Evolutionary conservation across 53 echinoderm and acorn worm species (phyloP).

Genomic region (Luidia sarsii): DNA sequence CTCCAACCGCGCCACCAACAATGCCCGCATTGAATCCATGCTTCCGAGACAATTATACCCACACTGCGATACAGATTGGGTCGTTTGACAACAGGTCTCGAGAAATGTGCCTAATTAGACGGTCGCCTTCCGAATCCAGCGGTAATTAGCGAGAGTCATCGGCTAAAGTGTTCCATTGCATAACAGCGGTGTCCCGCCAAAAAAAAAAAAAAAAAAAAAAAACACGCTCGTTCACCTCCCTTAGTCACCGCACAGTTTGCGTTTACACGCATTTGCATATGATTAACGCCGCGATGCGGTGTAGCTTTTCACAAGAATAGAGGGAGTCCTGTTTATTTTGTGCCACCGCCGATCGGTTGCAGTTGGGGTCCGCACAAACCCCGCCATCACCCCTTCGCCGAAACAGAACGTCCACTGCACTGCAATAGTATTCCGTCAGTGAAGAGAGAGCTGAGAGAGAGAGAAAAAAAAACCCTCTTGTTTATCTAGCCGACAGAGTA

Average conservation of each 20-base stretch:
- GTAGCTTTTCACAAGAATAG: neutral
- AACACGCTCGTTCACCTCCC: too few species aligned
- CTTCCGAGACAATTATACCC: too few species aligned
- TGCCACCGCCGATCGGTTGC: too few species aligned
- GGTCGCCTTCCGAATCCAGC: too few species aligned
- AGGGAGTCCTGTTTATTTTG: slow-evolving; percentile 14
- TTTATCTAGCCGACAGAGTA: slow-evolving; percentile 37
- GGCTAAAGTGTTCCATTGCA: neutral
- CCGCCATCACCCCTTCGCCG: slow-evolving; percentile 43
- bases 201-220: too few species aligned
- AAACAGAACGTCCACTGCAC: slow-evolving; percentile 30
- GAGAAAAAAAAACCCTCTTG: slow-evolving; percentile 30
- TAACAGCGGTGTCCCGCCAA: neutral
- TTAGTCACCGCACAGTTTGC: too few species aligned
- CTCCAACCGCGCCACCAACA: too few species aligned
- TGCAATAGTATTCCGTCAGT: too few species aligned
- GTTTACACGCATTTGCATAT: slow-evolving; percentile 17
- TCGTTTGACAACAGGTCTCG: too few species aligned
- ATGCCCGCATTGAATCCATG: too few species aligned
- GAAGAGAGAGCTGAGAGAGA: neutral
- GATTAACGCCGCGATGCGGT: slow-evolving; percentile 32
- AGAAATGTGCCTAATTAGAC: too few species aligned
- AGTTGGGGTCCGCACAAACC: neutral
- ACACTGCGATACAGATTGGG: too few species aligned
- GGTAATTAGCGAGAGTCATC: neutral